Evolutionary conservation across 2,888 invertebrate species (phyloP), one percentile per base, ranked within the genome.

Genomic region (Gnatocerus cornutus): DNA sequence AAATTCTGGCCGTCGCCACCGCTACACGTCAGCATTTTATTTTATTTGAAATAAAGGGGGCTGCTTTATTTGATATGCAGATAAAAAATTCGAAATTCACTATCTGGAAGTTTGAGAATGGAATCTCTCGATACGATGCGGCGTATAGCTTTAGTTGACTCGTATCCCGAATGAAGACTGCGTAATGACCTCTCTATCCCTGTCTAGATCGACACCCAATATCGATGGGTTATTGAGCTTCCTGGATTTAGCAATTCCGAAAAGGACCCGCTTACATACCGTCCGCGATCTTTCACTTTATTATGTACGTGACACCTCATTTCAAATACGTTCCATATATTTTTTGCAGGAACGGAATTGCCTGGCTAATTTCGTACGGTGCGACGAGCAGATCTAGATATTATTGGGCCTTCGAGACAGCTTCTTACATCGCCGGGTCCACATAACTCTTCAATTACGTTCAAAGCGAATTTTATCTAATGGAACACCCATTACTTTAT

Each of bases 291-390:
- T 73, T 76, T 73, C 73, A 74, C 74, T 76, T 74, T 76, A 76
- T 76, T 76, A 74, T 76, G 69, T 71, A 74, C 75, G 76, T 75
- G 75, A 75, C 75, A 73, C 62, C 72, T 72, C 70, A 73, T 74
- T 74, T 71, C 63, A 69, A 68, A 72, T 71, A 68, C 71, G 64
- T 68, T 68, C 53, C 45, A 58, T 63, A 68, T 71, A 68, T 46
- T 59, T 70, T 70, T 66, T 66, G 50, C 10, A 12, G 14, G 21
- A 8, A n/a, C 9, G 45, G 41, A 61, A 68, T 65, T 65, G 65
- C 56, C 48, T 65, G 27, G 37, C 65, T 65, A 65, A 65, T 65
- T 65, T 56, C 13, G 33, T 41, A 21, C 41, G 56, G 56, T 58
- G 43, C 12, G 37, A 13, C 12, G 14, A 45, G 46, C 14, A 46